Evolutionary conservation across 1,140 invertebrate genomes (phyloP).

Genomic region (Rhizoglyphus robini): DNA sequence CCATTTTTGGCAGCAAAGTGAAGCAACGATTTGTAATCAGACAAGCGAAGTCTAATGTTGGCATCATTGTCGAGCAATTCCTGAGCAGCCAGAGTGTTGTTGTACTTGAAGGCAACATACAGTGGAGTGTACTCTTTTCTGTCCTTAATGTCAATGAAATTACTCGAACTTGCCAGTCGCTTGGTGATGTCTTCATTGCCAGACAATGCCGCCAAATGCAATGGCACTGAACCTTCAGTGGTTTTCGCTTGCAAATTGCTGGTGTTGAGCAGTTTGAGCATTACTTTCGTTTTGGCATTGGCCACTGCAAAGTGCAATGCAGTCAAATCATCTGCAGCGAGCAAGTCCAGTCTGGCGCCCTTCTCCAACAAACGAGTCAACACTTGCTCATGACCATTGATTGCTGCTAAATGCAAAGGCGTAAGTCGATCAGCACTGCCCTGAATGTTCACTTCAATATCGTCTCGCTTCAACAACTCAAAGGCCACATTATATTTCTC

Average conservation of each 20-base stretch:
- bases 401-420: neutral
- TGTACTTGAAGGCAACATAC: neutral
- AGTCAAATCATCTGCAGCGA: neutral
- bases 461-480: neutral
- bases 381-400: neutral
- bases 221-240: neutral
- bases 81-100: neutral
- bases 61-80: neutral
- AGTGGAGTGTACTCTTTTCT: too few species aligned
- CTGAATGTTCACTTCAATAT: neutral
- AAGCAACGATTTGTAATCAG: neutral
- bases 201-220: neutral
- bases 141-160: too few species aligned
- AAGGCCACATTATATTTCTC: neutral
- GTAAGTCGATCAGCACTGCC: neutral
- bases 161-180: neutral
- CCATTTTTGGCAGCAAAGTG: neutral
- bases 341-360: neutral
- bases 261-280: neutral
- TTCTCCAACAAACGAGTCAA: neutral
- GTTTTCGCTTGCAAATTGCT: neutral
- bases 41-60: neutral
- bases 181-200: neutral
- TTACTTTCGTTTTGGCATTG: neutral
- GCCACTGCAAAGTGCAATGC: neutral